These are phyloP conservation scores for Colaptes auratus DNA, from an alignment of 2,113 vertebrate species.

Conservation along the genomic window DNA sequence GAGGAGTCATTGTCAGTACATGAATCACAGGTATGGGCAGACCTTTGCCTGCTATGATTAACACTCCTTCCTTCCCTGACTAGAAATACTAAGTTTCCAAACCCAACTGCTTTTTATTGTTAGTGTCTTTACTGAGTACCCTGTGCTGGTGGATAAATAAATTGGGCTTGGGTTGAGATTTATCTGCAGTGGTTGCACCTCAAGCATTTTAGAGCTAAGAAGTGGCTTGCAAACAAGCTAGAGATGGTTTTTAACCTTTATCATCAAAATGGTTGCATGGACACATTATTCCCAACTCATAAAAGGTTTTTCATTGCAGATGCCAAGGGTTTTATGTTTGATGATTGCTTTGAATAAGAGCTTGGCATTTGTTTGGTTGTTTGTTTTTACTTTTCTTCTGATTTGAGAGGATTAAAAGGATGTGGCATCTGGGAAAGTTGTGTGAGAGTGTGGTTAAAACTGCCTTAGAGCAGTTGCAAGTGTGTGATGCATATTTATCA, in stretches of 20 bases:
- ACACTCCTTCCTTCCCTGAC: background rate
- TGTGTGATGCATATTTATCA: background rate
- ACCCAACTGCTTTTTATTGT: background rate
- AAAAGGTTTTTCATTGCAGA: background rate
- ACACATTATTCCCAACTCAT: background rate
- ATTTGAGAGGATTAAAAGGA: background rate
- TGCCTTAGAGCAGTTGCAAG: background rate
- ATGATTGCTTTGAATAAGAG: background rate
- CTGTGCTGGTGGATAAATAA: background rate
- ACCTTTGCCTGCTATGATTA: background rate
- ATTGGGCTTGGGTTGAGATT: background rate
- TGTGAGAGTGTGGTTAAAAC: background rate
- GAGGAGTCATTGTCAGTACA: background rate
- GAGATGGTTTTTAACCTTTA: background rate
- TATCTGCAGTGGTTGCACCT: background rate
- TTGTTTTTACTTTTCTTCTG: background rate
- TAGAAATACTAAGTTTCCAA: background rate
- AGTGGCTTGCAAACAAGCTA: background rate
- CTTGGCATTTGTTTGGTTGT: background rate
- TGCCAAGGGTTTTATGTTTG: background rate
- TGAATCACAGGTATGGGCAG: background rate
- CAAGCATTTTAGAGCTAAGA: background rate
- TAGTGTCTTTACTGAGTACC: background rate
- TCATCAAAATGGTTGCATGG: background rate
- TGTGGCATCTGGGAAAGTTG: background rate